Evolutionary conservation across 2,888 invertebrate species (phyloP), one percentile per base, ranked within the genome.

Genomic region (Meganola albula): DNA sequence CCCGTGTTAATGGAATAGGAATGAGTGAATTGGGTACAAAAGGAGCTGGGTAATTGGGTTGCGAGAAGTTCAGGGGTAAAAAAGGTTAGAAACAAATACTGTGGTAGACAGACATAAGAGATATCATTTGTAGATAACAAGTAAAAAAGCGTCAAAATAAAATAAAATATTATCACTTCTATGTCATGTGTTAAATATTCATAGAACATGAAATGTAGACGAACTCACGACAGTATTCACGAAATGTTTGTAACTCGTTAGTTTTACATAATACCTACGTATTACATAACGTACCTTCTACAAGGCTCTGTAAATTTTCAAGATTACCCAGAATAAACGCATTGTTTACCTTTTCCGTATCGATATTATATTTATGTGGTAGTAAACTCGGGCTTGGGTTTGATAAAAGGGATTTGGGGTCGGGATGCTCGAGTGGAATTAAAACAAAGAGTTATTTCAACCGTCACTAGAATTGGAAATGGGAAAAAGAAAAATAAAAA

Each of bases 1-100:
- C 44, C 50, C 42, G 37, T 49, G 40, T 44, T 43, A 58, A 58
- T 55, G 45, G 45, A 40, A 44, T 38, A 45, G 45, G 48, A 53
- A 55, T 50, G 44, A 53, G 46, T 45, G 53, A 53, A 56, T 56
- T 58, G 46, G 45, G 45, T 43, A 41, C 43, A 40, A 52, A 49
- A 50, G 47, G 52, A 45, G 45, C 38, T 39, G 33, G 41, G 46
- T 52, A 52, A 56, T 56, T 52, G 54, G 50, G 46, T 27, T 44
- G 45, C 40, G 49, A 45, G 47, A 52, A 46, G 41, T 35, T 37
- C 40, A 43, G 35, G 50, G 47, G 40, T 52, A 52, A 47, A 36
- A 41, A 42, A 41, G 36, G 29, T 10, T 24, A 33, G 37, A 27
- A 34, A 34, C n/a, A n/a, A 36, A 37, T 52, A 33, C 26, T 25